phyloP scores from a whole-genome alignment of 2,113 vertebrate species.

The Corvus moneduloides region DNA sequence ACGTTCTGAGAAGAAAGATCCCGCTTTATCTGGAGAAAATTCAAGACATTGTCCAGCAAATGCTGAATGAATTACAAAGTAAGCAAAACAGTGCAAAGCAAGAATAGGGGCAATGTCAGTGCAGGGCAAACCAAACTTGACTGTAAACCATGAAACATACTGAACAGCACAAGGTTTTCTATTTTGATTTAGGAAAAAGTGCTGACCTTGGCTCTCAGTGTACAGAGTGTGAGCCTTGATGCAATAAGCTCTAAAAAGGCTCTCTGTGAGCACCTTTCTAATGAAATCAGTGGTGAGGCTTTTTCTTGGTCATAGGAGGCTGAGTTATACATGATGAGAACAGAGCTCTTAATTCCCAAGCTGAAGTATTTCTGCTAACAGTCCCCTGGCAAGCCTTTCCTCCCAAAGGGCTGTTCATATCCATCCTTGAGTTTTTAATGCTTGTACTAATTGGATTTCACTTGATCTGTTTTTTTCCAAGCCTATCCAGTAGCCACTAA shows the following conservation, averaged over 20 bases:
- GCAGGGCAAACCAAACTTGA: background rate
- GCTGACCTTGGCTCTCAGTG: background rate
- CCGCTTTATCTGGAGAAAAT: conserved; percentile 68
- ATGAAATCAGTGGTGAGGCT: background rate
- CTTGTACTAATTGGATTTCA: background rate
- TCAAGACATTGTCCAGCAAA: conserved; percentile 70
- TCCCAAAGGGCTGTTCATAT: background rate
- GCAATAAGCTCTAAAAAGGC: background rate
- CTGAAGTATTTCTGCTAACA: background rate
- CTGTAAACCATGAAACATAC: background rate
- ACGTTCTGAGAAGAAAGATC: conserved; percentile 53
- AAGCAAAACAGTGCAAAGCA: conserved; percentile 44
- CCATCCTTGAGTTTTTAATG: background rate
- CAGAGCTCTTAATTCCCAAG: background rate
- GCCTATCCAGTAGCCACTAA: background rate
- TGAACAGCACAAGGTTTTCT: background rate
- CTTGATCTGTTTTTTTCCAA: background rate
- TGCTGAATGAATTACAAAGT: conserved; percentile 81
- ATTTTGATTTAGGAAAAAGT: background rate
- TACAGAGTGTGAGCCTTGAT: background rate
- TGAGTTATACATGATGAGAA: background rate
- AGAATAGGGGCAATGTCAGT: background rate
- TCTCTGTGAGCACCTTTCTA: background rate
- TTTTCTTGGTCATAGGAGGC: background rate
- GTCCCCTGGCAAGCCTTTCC: background rate